These are phyloP conservation scores for Lepilemur ruficaudatus DNA, from an alignment of 2,797 vertebrate species.

Conservation along the genomic window DNA sequence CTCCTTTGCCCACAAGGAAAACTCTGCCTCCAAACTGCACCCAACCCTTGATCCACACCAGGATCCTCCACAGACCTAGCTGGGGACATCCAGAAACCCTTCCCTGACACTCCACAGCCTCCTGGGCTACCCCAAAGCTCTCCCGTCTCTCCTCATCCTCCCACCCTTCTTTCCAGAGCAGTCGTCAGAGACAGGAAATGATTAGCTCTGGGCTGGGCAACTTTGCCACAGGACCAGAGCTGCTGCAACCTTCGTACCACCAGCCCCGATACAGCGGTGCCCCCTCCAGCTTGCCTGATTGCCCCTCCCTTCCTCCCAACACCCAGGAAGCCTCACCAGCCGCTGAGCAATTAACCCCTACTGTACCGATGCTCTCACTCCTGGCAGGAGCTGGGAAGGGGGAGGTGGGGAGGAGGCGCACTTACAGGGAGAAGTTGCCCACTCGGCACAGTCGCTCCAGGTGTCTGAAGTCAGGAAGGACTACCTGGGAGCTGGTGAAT, in stretches of 20 bases:
- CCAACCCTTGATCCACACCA: background rate
- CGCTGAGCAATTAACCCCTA: constrained; percentile 53
- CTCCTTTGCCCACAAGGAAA: background rate
- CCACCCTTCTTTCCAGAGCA: background rate
- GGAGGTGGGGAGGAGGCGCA: background rate
- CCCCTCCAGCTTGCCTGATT: background rate
- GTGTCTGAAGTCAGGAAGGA: background rate
- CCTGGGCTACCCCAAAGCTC: background rate
- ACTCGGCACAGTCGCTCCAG: background rate
- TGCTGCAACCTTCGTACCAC: background rate
- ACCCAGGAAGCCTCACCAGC: background rate
- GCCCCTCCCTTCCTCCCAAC: constrained; percentile 20
- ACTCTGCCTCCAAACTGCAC: background rate
- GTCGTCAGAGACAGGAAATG: background rate
- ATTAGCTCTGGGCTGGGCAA: constrained; percentile 3
- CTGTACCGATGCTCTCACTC: background rate
- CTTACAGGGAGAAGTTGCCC: background rate
- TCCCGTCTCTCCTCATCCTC: background rate
- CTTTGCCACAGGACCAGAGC: constrained; percentile 9
- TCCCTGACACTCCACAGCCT: background rate
- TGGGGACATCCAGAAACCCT: background rate
- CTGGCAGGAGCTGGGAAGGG: background rate
- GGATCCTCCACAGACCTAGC: background rate
- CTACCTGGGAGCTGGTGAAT: background rate
- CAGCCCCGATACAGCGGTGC: background rate